Conservation (phyloP, 2,888 invertebrate species). For the Drosophila falleni region DNA sequence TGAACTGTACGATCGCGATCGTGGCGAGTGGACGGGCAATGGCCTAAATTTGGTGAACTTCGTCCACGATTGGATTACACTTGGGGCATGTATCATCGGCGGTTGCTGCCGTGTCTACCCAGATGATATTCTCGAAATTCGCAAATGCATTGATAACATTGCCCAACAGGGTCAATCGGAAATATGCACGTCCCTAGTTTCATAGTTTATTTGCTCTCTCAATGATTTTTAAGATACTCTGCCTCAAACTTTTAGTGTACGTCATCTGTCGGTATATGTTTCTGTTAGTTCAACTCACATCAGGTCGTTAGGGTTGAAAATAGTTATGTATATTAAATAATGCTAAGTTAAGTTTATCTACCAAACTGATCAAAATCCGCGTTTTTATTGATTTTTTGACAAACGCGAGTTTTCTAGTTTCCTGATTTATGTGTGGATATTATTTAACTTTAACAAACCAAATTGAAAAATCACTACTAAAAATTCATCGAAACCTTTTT, state of each 20-base stretch:
- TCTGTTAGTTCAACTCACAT: neutral
- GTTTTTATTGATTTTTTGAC: too few relatives aligned
- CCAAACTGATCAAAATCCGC: too few relatives aligned
- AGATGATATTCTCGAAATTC: slow-evolving; percentile 91
- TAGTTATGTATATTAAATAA: neutral
- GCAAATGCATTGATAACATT: slow-evolving; percentile 85
- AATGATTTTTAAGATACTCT: neutral
- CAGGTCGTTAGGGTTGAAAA: slow-evolving; percentile 4
- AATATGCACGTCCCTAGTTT: slow-evolving; percentile 33
- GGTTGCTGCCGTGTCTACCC: slow-evolving; percentile 96
- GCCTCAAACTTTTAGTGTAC: neutral
- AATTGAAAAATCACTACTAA: neutral
- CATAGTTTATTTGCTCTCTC: slow-evolving; percentile 13
- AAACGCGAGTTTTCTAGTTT: too few relatives aligned
- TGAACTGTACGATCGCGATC: slow-evolving; percentile 79
- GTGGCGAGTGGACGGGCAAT: slow-evolving; percentile 87
- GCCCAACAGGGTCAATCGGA: slow-evolving; percentile 37
- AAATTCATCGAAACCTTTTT: too few relatives aligned
- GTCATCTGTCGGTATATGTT: neutral
- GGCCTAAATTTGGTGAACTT: slow-evolving; percentile 87
- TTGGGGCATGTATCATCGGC: slow-evolving; percentile 93
- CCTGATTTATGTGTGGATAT: too few relatives aligned
- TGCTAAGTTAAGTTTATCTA: too few relatives aligned
- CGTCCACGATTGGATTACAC: slow-evolving; percentile 91
- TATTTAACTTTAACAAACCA: neutral